A percentile compares a stretch with the other conserved stretches of the same genome.
These are phyloP conservation scores for Lamellibrachia satsuma DNA, from an alignment of 2,888 invertebrate genomes.

Conservation along the genomic window DNA sequence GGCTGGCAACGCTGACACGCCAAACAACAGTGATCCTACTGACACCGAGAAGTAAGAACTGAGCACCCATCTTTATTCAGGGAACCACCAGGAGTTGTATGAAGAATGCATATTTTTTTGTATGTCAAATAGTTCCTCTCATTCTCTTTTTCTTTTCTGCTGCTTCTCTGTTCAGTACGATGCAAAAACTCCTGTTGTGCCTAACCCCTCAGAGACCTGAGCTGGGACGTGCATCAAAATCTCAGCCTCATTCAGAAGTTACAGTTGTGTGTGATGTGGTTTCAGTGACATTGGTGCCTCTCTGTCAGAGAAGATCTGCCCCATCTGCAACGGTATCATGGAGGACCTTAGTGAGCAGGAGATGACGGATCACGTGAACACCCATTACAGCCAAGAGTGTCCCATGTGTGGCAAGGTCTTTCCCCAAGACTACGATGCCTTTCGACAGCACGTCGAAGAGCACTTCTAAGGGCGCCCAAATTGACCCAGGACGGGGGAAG, in stretches of 20 bases:
- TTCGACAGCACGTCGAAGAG: neutral
- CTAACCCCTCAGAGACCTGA: too few species aligned
- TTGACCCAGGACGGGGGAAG: neutral
- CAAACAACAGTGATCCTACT: neutral
- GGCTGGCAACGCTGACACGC: neutral
- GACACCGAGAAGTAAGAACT: neutral
- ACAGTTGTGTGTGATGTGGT: slow-evolving; percentile 21
- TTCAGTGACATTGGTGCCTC: slow-evolving; percentile 46
- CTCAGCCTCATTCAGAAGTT: too few species aligned
- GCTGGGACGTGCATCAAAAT: too few species aligned
- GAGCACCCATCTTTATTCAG: too few species aligned
- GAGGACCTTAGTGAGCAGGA: slow-evolving; percentile 45
- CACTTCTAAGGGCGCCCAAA: neutral
- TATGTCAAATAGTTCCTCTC: too few species aligned
- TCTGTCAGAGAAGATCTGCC: slow-evolving; percentile 51
- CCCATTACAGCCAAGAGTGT: slow-evolving; percentile 54
- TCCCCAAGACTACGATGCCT: neutral
- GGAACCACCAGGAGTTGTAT: too few species aligned
- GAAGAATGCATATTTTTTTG: too few species aligned
- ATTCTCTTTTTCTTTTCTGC: too few species aligned
- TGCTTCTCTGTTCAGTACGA: too few species aligned
- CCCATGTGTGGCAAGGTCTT: slow-evolving; percentile 49
- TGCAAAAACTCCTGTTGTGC: too few species aligned
- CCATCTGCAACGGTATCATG: slow-evolving; percentile 47
- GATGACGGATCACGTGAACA: slow-evolving; percentile 52